phyloP scores from a whole-genome alignment of 64 coral and sea anemone species.

The Pocillopora verrucosa region DNA sequence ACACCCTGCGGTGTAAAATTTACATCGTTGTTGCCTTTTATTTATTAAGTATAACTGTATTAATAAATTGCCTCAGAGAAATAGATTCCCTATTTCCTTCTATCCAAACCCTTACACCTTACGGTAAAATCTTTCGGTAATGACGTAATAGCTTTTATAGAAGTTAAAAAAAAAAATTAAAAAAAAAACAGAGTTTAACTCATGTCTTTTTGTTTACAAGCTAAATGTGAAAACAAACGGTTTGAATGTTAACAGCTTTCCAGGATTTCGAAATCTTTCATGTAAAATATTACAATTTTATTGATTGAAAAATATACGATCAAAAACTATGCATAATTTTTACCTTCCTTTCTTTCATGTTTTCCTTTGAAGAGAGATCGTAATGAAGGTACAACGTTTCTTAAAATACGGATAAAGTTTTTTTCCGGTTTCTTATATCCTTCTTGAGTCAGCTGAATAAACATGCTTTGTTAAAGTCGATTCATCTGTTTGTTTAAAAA shows the following conservation, averaged over 20 bases:
- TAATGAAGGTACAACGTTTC: neutral
- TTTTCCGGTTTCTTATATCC: neutral
- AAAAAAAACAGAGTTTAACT: no score
- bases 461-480: neutral
- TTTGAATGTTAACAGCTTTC: neutral
- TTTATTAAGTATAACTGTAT: no score
- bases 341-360: neutral
- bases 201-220: neutral
- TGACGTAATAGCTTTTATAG: neutral
- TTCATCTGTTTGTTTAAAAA: neutral
- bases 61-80: no score
- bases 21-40: no score
- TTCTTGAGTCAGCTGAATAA: constrained; percentile 4
- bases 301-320: neutral
- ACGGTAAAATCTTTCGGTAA: neutral
- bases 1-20: neutral
- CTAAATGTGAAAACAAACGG: neutral
- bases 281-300: neutral
- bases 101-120: no score
- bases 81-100: no score
- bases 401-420: neutral
- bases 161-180: neutral
- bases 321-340: neutral
- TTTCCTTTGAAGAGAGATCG: neutral
- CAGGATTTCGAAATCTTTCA: neutral